Base-by-base conservation (phyloP, 2,797 vertebrate species). In the Hyperoplus lanceolatus region DNA sequence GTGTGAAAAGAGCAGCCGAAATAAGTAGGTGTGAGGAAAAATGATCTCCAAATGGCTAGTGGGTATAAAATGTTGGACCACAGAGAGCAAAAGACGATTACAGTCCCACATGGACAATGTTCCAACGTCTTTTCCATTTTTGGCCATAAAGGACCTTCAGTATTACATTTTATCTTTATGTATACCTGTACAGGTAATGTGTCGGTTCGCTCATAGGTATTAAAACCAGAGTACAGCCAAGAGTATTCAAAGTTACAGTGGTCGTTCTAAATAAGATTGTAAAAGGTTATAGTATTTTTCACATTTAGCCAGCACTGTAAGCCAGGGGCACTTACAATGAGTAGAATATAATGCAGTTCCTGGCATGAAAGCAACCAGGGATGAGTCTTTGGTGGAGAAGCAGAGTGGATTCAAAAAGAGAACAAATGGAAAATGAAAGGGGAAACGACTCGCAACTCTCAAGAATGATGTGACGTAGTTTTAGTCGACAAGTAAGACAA, bases 1-100 rank as follows among this genome's bases (percentile, higher is more conserved):
- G 42, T 65, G 50, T 58, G 50, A 57, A 59, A 69, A 73, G 77
- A 66, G 14, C 48, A 57, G 58, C 54, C 2, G 41, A 55, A 65
- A 67, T 62, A 71, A 63, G 57, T 70, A 72, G 29, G 39, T 42
- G 63, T 54, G 21, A 46, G n/a, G 69, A 73, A 61, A 73, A 63
- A 70, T 79, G 10, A 75, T 72, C 41, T 70, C 49, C 15, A 77
- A 76, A 62, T 50, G 38, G 12, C 38, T 9, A 49, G 62, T 49
- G 18, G 21, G 5, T 15, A 16, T 12, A 39, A 53, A 1, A 66
- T 60, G 3, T 42, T 68, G 58, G 38, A 70, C 63, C 49, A 45
- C 36, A 62, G 12, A 80, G 54, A 71, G 45, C 61, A 73, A 70
- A 70, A 55, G 49, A 54, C 16, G 51, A 60, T 65, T 57, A 55